Conservation (phyloP, 2,888 invertebrate genomes). For the Platycheirus rosarum region DNA sequence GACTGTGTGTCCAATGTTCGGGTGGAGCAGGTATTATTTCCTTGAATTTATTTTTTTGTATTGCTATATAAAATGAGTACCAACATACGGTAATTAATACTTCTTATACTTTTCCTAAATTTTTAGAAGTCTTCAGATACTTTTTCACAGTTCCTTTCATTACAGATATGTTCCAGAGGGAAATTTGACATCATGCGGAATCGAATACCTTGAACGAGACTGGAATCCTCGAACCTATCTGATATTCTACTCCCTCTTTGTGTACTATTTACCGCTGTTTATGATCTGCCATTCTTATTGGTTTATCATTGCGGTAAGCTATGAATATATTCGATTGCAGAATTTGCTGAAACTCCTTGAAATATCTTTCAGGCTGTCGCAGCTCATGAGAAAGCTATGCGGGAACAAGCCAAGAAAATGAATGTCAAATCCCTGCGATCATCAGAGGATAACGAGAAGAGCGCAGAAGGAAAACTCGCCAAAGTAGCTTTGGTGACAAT, state of each 20-base stretch:
- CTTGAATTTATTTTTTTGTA: no score
- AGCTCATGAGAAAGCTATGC: slow-evolving; percentile 84
- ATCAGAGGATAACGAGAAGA: slow-evolving; percentile 82
- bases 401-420: slow-evolving; percentile 85
- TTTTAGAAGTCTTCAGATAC: no score
- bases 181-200: slow-evolving; percentile 86
- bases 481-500: slow-evolving; percentile 85
- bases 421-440: slow-evolving; percentile 84
- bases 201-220: slow-evolving; percentile 83
- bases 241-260: slow-evolving; percentile 83
- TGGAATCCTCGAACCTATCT: slow-evolving; percentile 83
- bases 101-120: no score
- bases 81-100: no score
- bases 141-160: not conserved
- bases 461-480: slow-evolving; percentile 84
- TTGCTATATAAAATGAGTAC: no score
- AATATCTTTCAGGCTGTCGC: slow-evolving; percentile 83
- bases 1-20: slow-evolving; percentile 84
- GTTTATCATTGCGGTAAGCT: slow-evolving; percentile 84
- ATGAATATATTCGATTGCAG: not conserved
- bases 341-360: slow-evolving; percentile 74
- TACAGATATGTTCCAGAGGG: slow-evolving; percentile 86
- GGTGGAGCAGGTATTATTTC: slow-evolving; percentile 85
- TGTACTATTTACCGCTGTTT: slow-evolving; percentile 83
- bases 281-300: slow-evolving; percentile 85